Base-by-base conservation (phyloP, 35 echinoderm and acorn worm species). In the Holothuria glaberrima region DNA sequence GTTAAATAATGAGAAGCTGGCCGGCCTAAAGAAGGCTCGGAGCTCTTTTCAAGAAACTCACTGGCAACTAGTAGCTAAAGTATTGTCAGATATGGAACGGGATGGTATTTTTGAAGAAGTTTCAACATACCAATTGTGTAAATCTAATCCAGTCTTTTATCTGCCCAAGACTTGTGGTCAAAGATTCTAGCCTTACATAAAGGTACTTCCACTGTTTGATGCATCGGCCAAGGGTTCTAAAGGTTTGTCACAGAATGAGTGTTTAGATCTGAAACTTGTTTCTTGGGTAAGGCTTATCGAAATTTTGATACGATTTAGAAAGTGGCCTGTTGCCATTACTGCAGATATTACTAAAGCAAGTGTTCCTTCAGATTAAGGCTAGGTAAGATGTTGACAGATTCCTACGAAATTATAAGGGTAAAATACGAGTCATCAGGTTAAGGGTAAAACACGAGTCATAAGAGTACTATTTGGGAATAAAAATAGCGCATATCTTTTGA, bases 131-230 rank as follows among this genome's bases (percentile, higher is more conserved):
- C 22, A 26, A 31, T 35, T 75, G 71, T 22, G 21, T 21, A 75
- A 9, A 12, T 10, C 36, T 36, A 20, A 75, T 28, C 71, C 71
- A 35, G 20, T 31, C 10, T 75, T 26, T 45, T 75, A 75, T 36
- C 21, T 75, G 71, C 71, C 71, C 71, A 20, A 75, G 71, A 26
- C 89, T 56, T 14, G 75, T 90, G 75, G 89, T 90, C 20, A 66
- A 19, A 21, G 63, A 66, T 22, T 9, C 10, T 66, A 66, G 63
- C 21, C 22, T 25, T 66, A 22, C 12, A 66, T 19, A 7, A 66
- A 66, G 28, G 28, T 66, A 25, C 21, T 9, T 9, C 63, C 63
- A 25, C 12, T 66, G 21, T 66, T 66, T 66, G 63, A 66, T 29
- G 63, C 63, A 29, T 66, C 63, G 17, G 63, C 63, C 21, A 66